A percentile compares a stretch with the other conserved stretches of the same genome.
These are phyloP conservation scores for Bolborhynchus lineola DNA, from an alignment of 2,113 vertebrate genomes.

Conservation along the genomic window DNA sequence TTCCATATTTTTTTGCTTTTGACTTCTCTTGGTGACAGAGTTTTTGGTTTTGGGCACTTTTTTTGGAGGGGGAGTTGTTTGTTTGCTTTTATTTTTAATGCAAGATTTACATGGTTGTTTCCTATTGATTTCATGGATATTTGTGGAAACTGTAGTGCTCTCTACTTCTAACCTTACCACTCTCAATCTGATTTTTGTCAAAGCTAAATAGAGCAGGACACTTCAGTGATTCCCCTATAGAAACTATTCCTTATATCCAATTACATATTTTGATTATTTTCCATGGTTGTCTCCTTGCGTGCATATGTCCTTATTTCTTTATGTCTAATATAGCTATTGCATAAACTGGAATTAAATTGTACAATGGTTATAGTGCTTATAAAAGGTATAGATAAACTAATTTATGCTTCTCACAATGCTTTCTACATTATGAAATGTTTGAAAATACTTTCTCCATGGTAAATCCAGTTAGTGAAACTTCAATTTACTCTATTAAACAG, in stretches of 20 bases:
- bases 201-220: neutral
- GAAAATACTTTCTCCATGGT: neutral
- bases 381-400: neutral
- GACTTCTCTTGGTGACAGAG: neutral
- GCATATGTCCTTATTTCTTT: accelerated
- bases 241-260: neutral
- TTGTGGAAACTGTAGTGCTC: neutral
- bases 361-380: neutral
- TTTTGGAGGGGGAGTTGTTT: accelerated
- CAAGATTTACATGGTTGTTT: neutral
- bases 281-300: neutral
- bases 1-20: neutral
- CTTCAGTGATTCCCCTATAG: neutral
- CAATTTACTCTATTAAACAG: neutral
- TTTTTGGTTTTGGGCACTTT: neutral
- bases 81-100: neutral
- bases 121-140: neutral
- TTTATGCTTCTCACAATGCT: neutral
- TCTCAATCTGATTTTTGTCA: neutral
- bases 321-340: neutral
- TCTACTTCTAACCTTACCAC: neutral
- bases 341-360: neutral
- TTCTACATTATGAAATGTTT: neutral
- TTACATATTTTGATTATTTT: neutral
- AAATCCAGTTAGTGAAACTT: neutral